Base-by-base conservation (phyloP, 2,113 vertebrate genomes). In the Catharus minimus region DNA sequence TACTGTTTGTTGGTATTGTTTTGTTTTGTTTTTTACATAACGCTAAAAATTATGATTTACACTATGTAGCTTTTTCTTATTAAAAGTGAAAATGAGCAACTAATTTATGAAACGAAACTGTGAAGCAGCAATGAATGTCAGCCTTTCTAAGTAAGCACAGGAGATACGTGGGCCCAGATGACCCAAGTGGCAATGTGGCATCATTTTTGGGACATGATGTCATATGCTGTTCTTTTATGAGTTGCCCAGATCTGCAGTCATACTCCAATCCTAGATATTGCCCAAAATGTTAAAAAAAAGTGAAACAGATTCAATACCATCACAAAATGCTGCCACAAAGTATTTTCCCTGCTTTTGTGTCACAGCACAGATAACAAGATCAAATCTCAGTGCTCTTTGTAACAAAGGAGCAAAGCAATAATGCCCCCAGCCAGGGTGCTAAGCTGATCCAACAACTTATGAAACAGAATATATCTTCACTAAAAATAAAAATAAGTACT, bases 401-500 rank as follows among this genome's bases (percentile, higher is more conserved):
- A 58, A 43, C 55, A 53, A 62, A 90, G 44, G 39, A 90, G 47
- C 60, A 77, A 80, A 83, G 88, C 76, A 94, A 39, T 80, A 74
- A 88, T 3, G 7, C 43, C n/a, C 67, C 11, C 58, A 67, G 39
- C 47, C 65, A 50, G 58, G 41, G 33, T 53, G 23, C 55, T 77
- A 74, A 90, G 64, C 50, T 73, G 60, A 90, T 93, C 41, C 72
- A 67, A 62, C 60, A 85, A 43, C 30, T 83, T 88, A 53, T 7
- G 60, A 83, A 88, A 69, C 39, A 77, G 60, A 68, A 83, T 56
- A 5, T 50, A 26, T 86, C 60, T 91, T 79, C 62, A 69, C 50
- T 93, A 38, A 66, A 71, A 82, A 72, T 65, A 84, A 89, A 95
- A 90, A 15, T 36, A 72, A 65, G 23, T 90, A 62, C 56, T 74